phyloP scores from a whole-genome alignment of 2,113 vertebrate species.

The Camelus bactrianus region DNA sequence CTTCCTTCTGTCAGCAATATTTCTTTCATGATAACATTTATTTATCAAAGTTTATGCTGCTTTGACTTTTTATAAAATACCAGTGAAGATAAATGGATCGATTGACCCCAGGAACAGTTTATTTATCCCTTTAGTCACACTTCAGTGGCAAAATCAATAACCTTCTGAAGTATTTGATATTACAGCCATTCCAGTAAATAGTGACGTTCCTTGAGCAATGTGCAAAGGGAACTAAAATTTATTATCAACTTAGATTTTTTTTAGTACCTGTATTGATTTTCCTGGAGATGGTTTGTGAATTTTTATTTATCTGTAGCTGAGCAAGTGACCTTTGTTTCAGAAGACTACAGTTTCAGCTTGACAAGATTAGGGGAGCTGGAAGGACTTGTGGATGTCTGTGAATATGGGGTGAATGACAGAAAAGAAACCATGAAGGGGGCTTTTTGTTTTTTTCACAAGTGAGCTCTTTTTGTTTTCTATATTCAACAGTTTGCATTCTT shows the following conservation, averaged over 20 bases:
- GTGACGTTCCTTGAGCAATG: conserved; percentile 89
- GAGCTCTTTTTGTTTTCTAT: conserved; percentile 40
- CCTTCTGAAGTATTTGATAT: conserved; percentile 90
- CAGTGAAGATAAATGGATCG: conserved; percentile 91
- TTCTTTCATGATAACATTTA: conserved; percentile 88
- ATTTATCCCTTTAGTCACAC: conserved; percentile 94
- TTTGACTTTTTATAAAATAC: conserved; percentile 91
- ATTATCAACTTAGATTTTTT: conserved; percentile 90
- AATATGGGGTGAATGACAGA: background rate
- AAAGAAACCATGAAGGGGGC: conserved; percentile 61
- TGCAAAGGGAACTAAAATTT: conserved; percentile 90
- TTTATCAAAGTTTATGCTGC: conserved; percentile 90
- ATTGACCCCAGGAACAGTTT: conserved; percentile 91
- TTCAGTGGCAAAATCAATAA: conserved; percentile 92
- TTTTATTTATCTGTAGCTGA: conserved; percentile 90
- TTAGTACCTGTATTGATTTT: conserved; percentile 91
- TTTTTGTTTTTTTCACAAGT: background rate
- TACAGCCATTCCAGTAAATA: conserved; percentile 90
- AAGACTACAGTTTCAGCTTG: conserved; percentile 78
- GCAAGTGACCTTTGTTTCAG: conserved; percentile 87
- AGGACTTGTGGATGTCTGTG: background rate
- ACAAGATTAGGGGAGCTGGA: conserved; percentile 15
- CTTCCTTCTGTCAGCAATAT: conserved; percentile 82
- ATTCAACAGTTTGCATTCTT: conserved; percentile 37
- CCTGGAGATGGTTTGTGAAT: conserved; percentile 87